A percentile compares a stretch with the other conserved stretches of the same genome.
These are phyloP conservation scores for Chrosomus eos DNA, from an alignment of 2,797 vertebrate species.

Conservation along the genomic window DNA sequence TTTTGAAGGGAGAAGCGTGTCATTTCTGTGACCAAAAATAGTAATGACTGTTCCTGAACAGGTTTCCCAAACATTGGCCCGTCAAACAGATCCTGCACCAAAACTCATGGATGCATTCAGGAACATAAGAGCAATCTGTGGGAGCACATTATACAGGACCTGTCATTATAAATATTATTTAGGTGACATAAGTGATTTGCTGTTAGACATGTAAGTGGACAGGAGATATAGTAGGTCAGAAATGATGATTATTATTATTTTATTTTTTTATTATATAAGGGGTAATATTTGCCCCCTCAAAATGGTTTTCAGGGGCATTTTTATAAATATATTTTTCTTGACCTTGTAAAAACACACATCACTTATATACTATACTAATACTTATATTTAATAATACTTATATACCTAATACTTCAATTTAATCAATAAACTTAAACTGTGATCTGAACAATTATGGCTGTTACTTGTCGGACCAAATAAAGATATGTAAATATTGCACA, in stretches of 20 bases:
- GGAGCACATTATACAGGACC: not conserved
- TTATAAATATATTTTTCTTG: not conserved
- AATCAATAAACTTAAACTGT: not conserved
- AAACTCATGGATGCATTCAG: not conserved
- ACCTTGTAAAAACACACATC: not conserved
- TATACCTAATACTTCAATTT: not conserved
- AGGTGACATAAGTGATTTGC: not conserved
- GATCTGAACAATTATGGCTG: not conserved
- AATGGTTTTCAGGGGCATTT: not conserved
- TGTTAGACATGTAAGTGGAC: not conserved
- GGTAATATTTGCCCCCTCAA: not conserved
- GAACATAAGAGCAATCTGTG: not conserved
- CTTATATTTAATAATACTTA: too few species aligned
- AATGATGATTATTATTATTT: too few species aligned
- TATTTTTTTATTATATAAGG: not conserved
- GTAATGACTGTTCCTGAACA: not conserved
- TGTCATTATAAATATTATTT: not conserved
- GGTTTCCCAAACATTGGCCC: not conserved
- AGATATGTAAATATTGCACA: not conserved
- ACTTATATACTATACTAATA: not conserved
- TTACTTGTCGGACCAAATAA: not conserved
- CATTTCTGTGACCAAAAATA: not conserved
- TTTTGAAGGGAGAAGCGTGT: not conserved
- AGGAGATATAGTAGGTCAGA: not conserved
- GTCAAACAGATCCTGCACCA: not conserved